phyloP scores from a whole-genome alignment of 2,888 invertebrate genomes.

The Ectobius pallidus region DNA sequence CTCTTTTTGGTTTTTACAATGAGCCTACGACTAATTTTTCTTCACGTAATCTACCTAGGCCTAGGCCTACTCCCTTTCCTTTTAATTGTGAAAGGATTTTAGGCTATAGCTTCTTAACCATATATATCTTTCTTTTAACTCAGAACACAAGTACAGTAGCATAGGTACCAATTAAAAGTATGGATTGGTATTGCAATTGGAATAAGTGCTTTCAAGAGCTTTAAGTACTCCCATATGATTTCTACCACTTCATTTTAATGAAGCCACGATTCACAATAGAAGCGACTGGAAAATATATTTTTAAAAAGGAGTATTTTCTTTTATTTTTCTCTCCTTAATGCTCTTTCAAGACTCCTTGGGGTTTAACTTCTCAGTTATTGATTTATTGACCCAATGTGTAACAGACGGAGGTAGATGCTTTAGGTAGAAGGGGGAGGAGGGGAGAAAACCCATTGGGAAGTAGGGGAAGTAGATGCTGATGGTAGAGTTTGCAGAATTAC shows the following conservation, averaged over 20 bases:
- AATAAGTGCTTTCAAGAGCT: neutral
- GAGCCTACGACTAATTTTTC: too few species aligned
- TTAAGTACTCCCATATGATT: neutral
- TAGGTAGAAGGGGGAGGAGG: neutral
- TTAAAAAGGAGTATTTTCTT: constrained; percentile 1
- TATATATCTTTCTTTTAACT: too few species aligned
- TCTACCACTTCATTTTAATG: constrained; percentile 26
- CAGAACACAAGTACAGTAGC: too few species aligned
- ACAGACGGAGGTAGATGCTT: constrained; percentile 5
- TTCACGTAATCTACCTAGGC: too few species aligned
- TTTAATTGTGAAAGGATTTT: too few species aligned
- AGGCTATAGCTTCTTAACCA: too few species aligned
- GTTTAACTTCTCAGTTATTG: constrained; percentile 24
- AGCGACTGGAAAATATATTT: neutral
- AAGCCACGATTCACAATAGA: neutral
- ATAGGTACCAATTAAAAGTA: constrained; percentile 13
- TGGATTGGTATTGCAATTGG: neutral
- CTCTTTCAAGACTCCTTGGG: constrained; percentile 8
- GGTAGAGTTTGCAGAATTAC: neutral
- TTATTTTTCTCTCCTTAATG: neutral
- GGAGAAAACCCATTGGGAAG: neutral
- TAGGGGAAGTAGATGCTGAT: too few species aligned
- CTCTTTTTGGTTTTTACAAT: too few species aligned
- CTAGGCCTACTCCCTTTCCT: too few species aligned
- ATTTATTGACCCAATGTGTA: constrained; percentile 28